A percentile compares a stretch with the other conserved stretches of the same genome.
Conservation (phyloP, 2,113 vertebrate species). For the Leptobrachium leishanense region DNA sequence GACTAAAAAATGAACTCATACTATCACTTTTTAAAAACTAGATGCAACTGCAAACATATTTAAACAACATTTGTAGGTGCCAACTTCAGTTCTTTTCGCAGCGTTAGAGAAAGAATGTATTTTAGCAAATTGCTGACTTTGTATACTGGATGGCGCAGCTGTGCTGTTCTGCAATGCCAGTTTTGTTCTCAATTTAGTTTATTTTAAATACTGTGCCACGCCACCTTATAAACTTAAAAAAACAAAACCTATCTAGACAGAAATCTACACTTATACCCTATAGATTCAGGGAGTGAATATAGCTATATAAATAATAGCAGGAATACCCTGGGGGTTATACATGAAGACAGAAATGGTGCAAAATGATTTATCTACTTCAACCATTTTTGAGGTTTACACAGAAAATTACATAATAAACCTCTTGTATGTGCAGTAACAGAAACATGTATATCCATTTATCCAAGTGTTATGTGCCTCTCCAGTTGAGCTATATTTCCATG, state of each 20-base stretch:
- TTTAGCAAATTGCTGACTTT: constrained; percentile 44
- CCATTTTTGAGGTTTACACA: not conserved
- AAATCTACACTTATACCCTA: not conserved
- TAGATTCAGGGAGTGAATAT: not conserved
- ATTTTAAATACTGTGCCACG: constrained; percentile 11
- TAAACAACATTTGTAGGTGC: constrained; percentile 43
- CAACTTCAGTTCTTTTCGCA: constrained; percentile 33
- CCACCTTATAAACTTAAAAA: constrained; percentile 13
- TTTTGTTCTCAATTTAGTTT: constrained; percentile 18
- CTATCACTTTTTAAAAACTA: not conserved
- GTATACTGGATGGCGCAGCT: constrained; percentile 42
- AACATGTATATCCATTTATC: no score
- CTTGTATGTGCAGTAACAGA: no score
- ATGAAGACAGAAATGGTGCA: not conserved
- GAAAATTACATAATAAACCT: no score
- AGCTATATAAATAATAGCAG: not conserved
- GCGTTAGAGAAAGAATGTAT: constrained; percentile 45
- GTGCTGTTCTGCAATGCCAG: constrained; percentile 41
- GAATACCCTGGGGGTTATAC: not conserved
- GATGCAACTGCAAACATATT: constrained; percentile 24
- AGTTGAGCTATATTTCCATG: no score
- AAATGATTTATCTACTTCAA: not conserved
- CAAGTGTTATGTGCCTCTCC: no score
- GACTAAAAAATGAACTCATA: constrained; percentile 30
- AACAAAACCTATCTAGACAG: constrained; percentile 8